Evolutionary conservation across 1,140 invertebrate genomes (phyloP).

Genomic region (Dolichoris vasculosae): DNA sequence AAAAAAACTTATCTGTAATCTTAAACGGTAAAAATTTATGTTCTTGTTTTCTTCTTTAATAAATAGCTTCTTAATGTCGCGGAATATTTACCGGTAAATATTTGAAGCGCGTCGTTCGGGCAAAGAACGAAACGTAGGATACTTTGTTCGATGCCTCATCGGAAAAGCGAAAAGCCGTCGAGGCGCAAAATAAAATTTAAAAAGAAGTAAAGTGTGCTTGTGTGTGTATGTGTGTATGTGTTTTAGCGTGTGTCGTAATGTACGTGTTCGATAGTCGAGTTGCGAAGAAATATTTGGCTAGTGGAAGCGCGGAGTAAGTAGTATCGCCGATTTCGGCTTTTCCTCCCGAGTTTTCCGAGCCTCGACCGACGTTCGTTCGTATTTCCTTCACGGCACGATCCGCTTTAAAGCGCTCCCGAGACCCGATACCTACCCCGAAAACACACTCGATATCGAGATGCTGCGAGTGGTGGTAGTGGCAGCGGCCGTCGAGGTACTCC

Average conservation of each 20-base stretch:
- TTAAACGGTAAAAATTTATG: not conserved
- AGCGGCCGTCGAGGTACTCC: slow-evolving; percentile 10
- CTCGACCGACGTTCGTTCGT: not conserved
- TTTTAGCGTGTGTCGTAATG: too few relatives aligned
- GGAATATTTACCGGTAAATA: not conserved
- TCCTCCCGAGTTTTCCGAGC: not conserved
- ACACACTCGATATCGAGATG: slow-evolving; percentile 38
- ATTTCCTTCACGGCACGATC: not conserved
- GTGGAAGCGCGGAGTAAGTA: not conserved
- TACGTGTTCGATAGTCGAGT: not conserved
- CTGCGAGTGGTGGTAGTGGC: not conserved
- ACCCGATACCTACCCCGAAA: not conserved
- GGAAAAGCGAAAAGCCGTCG: too few relatives aligned
- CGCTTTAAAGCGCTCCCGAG: slow-evolving; percentile 30
- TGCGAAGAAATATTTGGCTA: not conserved
- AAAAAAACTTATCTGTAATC: not conserved
- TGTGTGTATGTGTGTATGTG: too few relatives aligned
- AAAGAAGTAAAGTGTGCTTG: too few relatives aligned
- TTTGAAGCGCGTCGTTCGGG: too few relatives aligned
- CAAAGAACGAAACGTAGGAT: too few relatives aligned
- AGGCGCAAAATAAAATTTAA: too few relatives aligned
- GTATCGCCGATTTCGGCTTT: not conserved
- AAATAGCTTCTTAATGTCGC: not conserved
- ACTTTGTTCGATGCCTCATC: too few relatives aligned
- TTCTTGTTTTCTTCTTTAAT: slow-evolving; percentile 6